Evolutionary conservation across 37 sponge, comb jelly and placozoan genomes (phyloP), one percentile per base, ranked within the genome.

Genomic region (Chondrilla cf. caribensis): DNA sequence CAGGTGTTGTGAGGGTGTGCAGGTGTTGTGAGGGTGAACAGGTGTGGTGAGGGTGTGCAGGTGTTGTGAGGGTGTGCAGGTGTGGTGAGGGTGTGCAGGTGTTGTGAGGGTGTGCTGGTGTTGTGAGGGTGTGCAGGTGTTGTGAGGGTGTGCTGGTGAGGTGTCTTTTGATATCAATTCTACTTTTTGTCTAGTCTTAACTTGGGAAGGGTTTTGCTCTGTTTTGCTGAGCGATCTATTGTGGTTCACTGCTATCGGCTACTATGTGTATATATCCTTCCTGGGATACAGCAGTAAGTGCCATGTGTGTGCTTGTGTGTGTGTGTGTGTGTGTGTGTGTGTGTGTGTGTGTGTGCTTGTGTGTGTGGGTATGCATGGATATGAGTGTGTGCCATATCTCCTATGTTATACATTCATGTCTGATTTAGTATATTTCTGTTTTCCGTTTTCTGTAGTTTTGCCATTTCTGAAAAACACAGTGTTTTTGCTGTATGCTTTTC

Each of bases 221-320:
- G 37, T 77, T 6, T 33, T 97, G 21, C 54, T 90, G 22, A 68
- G 93, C 33, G 89, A 98, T 79, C 40, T 89, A 6, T 38, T 95
- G 47, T 98, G 99, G 99, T 75, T 93, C 55, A 25, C 87, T 11
- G 92, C 86, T 8, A 24, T 93, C 17, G 24, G 59, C 39, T 89
- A 89, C 82, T 98, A 98, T 80, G 66, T 90, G 55, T 98, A 95
- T 79, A 87, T 95, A 71, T 93, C 96, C 25, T 98, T 98, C 78
- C 86, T 98, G 39, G 99, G 99, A 44, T 98, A 95, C 84, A 88
- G 82, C 41, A 64, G 93, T 92, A 26, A 77, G 82, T 84, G 51
- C 4, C n/a, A 17, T 62, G 32, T 47, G 51, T 47, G 51, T 47
- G 51, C 11, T 6, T 47, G 51, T 47, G 51, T 47, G 51, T 47